These are phyloP conservation scores for Nemopilema nomurai DNA, from an alignment of 30 jellyfish, hydroid and myxozoan species.

Conservation along the genomic window DNA sequence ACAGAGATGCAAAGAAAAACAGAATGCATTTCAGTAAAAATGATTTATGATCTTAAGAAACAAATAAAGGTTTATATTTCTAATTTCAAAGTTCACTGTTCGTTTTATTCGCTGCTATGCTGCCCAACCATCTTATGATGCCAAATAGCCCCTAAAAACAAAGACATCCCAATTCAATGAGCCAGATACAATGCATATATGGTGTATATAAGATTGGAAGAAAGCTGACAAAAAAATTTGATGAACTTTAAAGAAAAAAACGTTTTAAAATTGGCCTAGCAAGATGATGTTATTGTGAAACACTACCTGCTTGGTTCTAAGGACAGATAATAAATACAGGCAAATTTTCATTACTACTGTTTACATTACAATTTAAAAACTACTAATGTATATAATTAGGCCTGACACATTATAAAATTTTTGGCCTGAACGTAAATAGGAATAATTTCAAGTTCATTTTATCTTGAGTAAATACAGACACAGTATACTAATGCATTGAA, in stretches of 20 bases:
- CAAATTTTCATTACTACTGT: no score
- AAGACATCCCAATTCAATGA: no score
- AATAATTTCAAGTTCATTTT: no score
- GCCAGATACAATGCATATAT: background rate
- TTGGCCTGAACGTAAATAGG: no score
- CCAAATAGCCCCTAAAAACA: conserved; percentile 28
- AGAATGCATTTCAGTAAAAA: background rate
- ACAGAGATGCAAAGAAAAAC: background rate
- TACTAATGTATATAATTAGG: no score
- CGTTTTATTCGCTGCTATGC: background rate
- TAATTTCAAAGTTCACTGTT: background rate
- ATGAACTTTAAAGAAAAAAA: background rate
- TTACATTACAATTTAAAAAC: no score
- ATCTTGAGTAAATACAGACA: no score
- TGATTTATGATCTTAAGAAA: background rate
- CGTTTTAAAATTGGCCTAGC: background rate
- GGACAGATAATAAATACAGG: no score
- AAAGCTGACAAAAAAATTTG: background rate
- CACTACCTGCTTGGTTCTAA: no score
- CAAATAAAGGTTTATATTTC: background rate
- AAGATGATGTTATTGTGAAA: background rate
- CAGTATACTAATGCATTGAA: no score
- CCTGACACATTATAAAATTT: no score
- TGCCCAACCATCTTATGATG: background rate
- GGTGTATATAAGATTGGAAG: background rate